Evolutionary conservation across 1,140 invertebrate species (phyloP), one percentile per base, ranked within the genome.

Genomic region (Trichonephila clavipes): DNA sequence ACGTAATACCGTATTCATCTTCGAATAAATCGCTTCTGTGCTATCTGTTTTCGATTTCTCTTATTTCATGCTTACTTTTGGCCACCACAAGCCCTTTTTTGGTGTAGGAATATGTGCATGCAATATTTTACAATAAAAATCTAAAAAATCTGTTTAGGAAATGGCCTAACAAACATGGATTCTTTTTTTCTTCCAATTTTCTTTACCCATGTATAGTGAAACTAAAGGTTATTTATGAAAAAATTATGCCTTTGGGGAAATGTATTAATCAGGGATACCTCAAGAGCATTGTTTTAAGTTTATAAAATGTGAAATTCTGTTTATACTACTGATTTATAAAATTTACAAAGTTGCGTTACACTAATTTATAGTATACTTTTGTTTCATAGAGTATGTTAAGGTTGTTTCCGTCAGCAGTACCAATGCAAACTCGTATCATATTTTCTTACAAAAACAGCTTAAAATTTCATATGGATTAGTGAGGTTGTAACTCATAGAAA

Each of bases 1-100:
- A 87, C 61, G 82, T 92, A 92, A 92, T 92, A 92, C 83, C 90
- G 90, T 69, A 92, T 92, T 92, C 90, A 92, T 87, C 83, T 86
- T 82, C 62, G 28, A 86, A 86, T 82, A 92, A 86, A 92, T 92
- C 82, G 90, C 21, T 92, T 92, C 58, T 88, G 2, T 88, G 59
- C 59, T 88, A 86, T 87, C 64, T 92, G 82, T 66, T 86, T 87
- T 69, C 21, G 28, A 85, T 92, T 87, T 86, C 82, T 87, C 40
- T 92, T 66, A 62, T 24, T 85, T 40, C 28, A 19, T 82, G 10
- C 72, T 77, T 77, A 18, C 12, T 85, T 85, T 24, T 12, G 16
- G 5, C 40, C 16, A 58, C 28, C 34, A 61, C 83, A 85, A 85
- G n/a, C 58, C 59, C 44, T 28, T 85, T 85, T 85, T 85, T 85